Conservation (phyloP, 2,888 invertebrate genomes). For the Cylloceria caligata region DNA sequence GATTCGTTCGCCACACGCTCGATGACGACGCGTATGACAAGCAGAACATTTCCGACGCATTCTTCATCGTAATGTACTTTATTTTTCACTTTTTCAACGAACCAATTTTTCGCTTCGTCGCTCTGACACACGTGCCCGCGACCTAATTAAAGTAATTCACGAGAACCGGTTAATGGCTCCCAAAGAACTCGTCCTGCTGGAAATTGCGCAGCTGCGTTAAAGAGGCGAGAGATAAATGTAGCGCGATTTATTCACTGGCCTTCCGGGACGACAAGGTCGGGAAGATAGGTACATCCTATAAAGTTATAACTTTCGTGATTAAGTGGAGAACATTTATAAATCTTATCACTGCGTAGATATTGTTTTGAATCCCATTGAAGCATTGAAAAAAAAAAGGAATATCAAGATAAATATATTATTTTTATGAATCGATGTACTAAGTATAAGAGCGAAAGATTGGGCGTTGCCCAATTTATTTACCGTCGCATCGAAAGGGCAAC, state of each 20-base stretch:
- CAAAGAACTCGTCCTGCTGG: conserved; percentile 20
- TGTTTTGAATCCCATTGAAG: not conserved
- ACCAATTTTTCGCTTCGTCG: conserved; percentile 22
- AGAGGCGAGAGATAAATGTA: conserved; percentile 9
- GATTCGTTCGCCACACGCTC: conserved; percentile 71
- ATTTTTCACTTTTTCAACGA: not conserved
- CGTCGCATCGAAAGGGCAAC: not conserved
- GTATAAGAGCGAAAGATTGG: not conserved
- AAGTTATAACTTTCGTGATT: conserved; percentile 19
- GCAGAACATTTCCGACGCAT: not conserved
- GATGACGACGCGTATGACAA: conserved; percentile 8
- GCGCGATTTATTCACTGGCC: conserved; percentile 1
- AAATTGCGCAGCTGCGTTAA: not conserved
- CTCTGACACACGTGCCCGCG: conserved; percentile 15
- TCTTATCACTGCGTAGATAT: not conserved
- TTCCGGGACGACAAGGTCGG: conserved; percentile 21
- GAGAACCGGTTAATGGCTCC: conserved; percentile 1
- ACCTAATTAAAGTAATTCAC: conserved; percentile 36
- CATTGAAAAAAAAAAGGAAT: not conserved
- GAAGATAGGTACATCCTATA: conserved; percentile 11
- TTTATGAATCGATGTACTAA: not conserved
- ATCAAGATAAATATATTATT: not conserved
- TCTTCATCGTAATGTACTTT: no score
- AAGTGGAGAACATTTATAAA: conserved; percentile 6
- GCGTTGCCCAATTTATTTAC: not conserved